phyloP scores from a whole-genome alignment of 2,888 invertebrate species.

The Pristionchus exspectatus region DNA sequence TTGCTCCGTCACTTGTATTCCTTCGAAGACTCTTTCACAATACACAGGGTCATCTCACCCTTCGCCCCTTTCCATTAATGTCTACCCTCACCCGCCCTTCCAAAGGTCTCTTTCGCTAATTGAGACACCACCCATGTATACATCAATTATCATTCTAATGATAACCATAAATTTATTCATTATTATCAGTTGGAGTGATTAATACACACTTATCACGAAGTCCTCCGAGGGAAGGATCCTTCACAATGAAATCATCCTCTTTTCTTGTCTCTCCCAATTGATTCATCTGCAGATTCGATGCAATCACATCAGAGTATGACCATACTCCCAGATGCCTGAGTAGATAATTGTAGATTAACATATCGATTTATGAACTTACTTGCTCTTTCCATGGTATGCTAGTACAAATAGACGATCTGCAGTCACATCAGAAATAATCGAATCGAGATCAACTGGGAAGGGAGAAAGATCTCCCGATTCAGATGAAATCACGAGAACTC shows the following conservation, averaged over 20 bases:
- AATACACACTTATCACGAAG: conserved; percentile 35
- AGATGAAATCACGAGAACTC: conserved; percentile 7
- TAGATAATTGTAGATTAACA: no score
- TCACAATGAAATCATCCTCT: conserved; percentile 39
- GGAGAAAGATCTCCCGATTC: conserved; percentile 7
- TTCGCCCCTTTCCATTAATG: no score
- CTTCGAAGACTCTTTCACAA: background rate
- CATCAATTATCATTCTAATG: conserved; percentile 33
- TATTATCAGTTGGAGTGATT: background rate
- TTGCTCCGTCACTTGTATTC: conserved; percentile 36
- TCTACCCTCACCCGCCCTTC: background rate
- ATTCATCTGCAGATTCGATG: conserved; percentile 37
- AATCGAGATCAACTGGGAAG: background rate
- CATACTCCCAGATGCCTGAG: conserved; percentile 53
- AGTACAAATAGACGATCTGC: conserved; percentile 27
- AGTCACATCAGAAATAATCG: background rate
- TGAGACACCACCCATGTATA: conserved; percentile 10
- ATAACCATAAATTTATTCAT: conserved; percentile 35
- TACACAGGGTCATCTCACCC: conserved; percentile 14
- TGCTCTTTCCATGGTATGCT: conserved; percentile 52
- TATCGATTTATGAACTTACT: conserved; percentile 5
- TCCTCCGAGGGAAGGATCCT: conserved; percentile 48
- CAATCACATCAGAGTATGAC: conserved; percentile 15
- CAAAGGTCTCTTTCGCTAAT: conserved; percentile 42
- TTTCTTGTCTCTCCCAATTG: conserved; percentile 15